Evolutionary conservation across 2,797 vertebrate genomes (phyloP).

Genomic region (Dryobates pubescens): DNA sequence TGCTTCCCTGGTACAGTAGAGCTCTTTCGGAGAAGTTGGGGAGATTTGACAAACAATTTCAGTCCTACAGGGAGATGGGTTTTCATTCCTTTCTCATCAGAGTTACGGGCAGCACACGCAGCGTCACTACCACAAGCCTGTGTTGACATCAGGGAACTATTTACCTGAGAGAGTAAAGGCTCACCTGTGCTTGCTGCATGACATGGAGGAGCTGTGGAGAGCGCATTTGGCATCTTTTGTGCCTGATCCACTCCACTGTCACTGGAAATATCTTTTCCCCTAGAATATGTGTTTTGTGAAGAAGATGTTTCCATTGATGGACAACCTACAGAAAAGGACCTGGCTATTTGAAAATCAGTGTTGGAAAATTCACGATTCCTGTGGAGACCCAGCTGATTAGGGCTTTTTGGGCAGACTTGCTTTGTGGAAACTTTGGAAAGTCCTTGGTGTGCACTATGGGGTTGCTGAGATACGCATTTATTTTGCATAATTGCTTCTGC

Average conservation of each 20-base stretch:
- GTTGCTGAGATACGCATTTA: constrained; percentile 72
- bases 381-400: constrained; percentile 80
- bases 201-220: constrained; percentile 71
- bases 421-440: constrained; percentile 81
- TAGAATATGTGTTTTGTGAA: constrained; percentile 73
- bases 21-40: constrained; percentile 83
- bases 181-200: constrained; percentile 67
- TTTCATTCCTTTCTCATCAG: constrained; percentile 81
- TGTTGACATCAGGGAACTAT: constrained; percentile 59
- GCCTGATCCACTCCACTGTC: constrained; percentile 72
- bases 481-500: constrained; percentile 57
- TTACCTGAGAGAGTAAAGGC: constrained; percentile 76
- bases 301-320: constrained; percentile 75
- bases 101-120: constrained; percentile 57
- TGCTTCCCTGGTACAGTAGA: constrained; percentile 86
- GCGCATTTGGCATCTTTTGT: constrained; percentile 74
- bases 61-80: constrained; percentile 87
- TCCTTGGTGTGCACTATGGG: constrained; percentile 76
- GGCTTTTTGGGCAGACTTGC: constrained; percentile 77
- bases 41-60: constrained; percentile 87
- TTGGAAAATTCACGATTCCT: constrained; percentile 72
- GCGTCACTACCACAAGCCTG: constrained; percentile 62
- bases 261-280: constrained; percentile 71
- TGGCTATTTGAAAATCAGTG: constrained; percentile 75
- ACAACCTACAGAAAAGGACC: constrained; percentile 74